Evolutionary conservation across 2,888 invertebrate species (phyloP).

Genomic region (Eupeodes luniger): DNA sequence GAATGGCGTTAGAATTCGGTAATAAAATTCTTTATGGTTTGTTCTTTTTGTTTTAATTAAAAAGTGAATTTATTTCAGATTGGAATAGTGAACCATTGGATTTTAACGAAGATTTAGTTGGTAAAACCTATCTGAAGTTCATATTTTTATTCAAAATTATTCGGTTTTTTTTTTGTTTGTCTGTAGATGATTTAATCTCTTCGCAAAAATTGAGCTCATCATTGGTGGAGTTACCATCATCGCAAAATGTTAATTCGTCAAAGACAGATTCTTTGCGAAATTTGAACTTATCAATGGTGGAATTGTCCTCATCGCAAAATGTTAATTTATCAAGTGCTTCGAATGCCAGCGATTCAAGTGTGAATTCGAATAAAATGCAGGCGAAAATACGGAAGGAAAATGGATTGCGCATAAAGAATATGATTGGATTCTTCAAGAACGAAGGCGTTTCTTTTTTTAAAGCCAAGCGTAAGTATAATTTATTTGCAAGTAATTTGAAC

Average conservation of each 20-base stretch:
- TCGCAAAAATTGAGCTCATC: slow-evolving; percentile 1
- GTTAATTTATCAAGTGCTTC: neutral
- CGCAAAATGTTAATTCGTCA: neutral
- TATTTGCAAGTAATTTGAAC: slow-evolving; percentile 14
- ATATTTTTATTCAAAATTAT: slow-evolving; percentile 1
- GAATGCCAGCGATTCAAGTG: slow-evolving; percentile 1
- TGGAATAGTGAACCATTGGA: slow-evolving; percentile 1
- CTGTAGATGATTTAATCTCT: slow-evolving; percentile 1
- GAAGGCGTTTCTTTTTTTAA: slow-evolving; percentile 8
- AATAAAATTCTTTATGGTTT: slow-evolving; percentile 1
- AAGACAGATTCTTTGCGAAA: slow-evolving; percentile 1
- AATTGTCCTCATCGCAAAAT: neutral
- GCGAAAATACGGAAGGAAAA: slow-evolving; percentile 1
- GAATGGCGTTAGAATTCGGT: slow-evolving; percentile 1
- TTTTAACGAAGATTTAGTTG: neutral
- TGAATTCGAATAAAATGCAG: slow-evolving; percentile 1
- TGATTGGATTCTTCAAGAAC: slow-evolving; percentile 1
- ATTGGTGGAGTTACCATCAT: neutral
- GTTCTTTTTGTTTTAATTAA: slow-evolving; percentile 1
- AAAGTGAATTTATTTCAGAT: slow-evolving; percentile 1
- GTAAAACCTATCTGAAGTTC: slow-evolving; percentile 1
- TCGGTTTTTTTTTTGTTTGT: neutral
- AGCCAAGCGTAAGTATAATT: slow-evolving; percentile 16
- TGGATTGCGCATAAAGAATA: neutral
- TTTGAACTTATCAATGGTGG: slow-evolving; percentile 1